Base-by-base conservation (phyloP, 2,797 vertebrate species). In the Harpagifer antarcticus region DNA sequence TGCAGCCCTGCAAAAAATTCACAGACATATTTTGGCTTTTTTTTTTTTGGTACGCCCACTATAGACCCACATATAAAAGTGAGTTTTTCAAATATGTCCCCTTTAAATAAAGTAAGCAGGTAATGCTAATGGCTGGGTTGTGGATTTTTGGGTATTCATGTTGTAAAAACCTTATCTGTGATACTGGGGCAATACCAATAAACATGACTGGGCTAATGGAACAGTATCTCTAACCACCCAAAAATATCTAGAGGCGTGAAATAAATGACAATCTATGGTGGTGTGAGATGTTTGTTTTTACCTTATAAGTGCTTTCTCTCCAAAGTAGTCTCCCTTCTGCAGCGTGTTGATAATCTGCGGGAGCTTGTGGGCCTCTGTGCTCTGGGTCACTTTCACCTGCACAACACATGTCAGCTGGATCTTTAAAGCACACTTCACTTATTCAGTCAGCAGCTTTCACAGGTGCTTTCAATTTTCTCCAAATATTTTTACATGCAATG, bases 281-380 rank as follows among this genome's bases (percentile, higher is more conserved):
- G 15, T 15, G 9, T 17, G 6, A 23, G 15, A 23, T 3, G 16
- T 59, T 47, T 54, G 42, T 68, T 55, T 73, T 76, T 73, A 98
- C 97, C 97, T 99, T 77, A 98, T 97, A 9, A 99, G 96, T 2
- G 97, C 97, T 84, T 98, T 99, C 88, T 99, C 97, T 79, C 97
- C 97, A 58, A 99, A 98, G 89, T 97, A 98, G 84, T 98, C 97
- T 52, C 97, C 97, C 82, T 93, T 97, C 73, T 96, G 93, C 61
- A 98, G 88, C 3, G 89, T 95, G 94, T 99, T 98, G 88, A 98
- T 99, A 83, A 95, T 72, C 86, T 96, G 96, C 1, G 97, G 96
- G 37, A 95, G 88, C 0, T 93, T 87, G 2, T 96, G 93, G 47
- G 84, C 93, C 74, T 96, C 93, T 0, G 95, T 95, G 72, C 93